Percentiles rank a stretch among this genome's conserved stretches.
phyloP scores from a whole-genome alignment of 1,140 invertebrate species.

The Pseudomyrmex sp. region DNA sequence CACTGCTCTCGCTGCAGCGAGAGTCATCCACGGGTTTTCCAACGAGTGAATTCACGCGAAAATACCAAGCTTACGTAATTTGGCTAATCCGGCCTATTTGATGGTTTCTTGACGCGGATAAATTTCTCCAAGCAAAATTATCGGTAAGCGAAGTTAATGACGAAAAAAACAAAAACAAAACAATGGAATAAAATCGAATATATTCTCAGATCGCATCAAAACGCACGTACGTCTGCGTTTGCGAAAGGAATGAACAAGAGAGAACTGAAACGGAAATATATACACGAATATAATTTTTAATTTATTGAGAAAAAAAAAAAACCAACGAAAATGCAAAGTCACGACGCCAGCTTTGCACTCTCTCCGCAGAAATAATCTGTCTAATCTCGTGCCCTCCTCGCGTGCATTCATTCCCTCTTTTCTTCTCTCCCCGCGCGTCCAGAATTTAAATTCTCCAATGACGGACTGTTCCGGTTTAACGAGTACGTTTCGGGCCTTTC shows the following conservation, averaged over 20 bases:
- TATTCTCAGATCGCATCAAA: background rate
- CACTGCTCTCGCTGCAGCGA: slow-evolving; percentile 1
- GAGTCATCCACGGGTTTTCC: background rate
- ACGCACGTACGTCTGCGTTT: background rate
- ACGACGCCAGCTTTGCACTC: background rate
- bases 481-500: slow-evolving; percentile 30
- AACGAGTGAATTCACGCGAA: background rate
- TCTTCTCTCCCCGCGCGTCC: background rate
- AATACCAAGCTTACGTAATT: slow-evolving; percentile 14
- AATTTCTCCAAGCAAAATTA: background rate
- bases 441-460: slow-evolving; percentile 19
- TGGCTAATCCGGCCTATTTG: background rate
- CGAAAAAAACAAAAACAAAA: background rate
- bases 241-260: too few relatives aligned
- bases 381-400: slow-evolving; percentile 21
- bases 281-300: slow-evolving; percentile 15
- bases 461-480: slow-evolving; percentile 8
- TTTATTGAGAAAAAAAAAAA: slow-evolving; percentile 53
- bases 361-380: slow-evolving; percentile 26
- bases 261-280: background rate
- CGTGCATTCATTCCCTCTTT: background rate
- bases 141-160: background rate
- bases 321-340: slow-evolving; percentile 31
- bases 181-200: background rate
- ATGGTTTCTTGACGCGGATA: background rate